Conservation (phyloP, 2,888 invertebrate genomes). For the Spilarctia lutea region DNA sequence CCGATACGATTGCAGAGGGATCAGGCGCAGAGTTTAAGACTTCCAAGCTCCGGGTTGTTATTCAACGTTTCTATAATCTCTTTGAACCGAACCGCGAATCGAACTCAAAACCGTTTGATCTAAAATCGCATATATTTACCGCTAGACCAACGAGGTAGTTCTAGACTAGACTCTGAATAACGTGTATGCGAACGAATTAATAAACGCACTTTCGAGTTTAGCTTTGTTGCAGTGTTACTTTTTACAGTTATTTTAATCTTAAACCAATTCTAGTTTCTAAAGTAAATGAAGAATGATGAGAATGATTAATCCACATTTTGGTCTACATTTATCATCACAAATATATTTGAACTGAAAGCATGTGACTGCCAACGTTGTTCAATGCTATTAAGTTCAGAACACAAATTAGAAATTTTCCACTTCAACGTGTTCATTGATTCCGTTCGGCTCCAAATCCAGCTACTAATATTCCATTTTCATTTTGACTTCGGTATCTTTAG, state of each 20-base stretch:
- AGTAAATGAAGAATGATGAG: neutral
- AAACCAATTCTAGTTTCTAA: neutral
- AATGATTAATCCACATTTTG: neutral
- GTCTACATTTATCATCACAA: slow-evolving; percentile 12
- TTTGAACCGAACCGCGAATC: no score
- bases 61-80: no score
- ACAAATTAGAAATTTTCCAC: slow-evolving; percentile 71
- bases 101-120: no score
- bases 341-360: slow-evolving; percentile 40
- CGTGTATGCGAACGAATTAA: neutral
- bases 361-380: slow-evolving; percentile 22
- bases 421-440: slow-evolving; percentile 59
- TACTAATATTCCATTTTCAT: slow-evolving; percentile 52
- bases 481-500: slow-evolving; percentile 13
- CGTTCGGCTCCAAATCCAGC: slow-evolving; percentile 48
- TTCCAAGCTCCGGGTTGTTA: no score
- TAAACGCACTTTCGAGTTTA: neutral
- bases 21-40: no score
- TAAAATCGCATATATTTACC: no score
- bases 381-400: slow-evolving; percentile 53
- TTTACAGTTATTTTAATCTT: no score
- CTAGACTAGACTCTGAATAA: neutral
- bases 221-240: no score
- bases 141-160: no score
- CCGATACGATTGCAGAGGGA: no score